Base-by-base conservation (phyloP, 2,113 vertebrate genomes). In the Pedionomus torquatus region DNA sequence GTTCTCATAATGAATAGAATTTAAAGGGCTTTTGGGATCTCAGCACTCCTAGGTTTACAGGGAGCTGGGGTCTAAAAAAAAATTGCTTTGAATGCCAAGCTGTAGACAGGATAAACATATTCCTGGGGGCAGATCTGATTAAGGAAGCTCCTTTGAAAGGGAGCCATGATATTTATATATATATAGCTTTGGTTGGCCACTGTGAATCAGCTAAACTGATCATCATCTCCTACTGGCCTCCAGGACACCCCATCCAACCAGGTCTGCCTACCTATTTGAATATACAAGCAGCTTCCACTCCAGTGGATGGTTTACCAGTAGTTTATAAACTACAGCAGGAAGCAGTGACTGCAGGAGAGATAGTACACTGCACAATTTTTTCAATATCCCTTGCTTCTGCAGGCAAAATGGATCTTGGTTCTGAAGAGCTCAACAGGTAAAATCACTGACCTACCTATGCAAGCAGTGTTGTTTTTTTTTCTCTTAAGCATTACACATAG, bases 121-220 rank as follows among this genome's bases (percentile, higher is more conserved):
- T 87, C 60, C 65, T 68, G 48, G 39, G 52, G 48, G 68, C 54
- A 90, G 79, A 79, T 93, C 35, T 90, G 65, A 91, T 82, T 37
- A 79, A 70, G 30, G 68, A 70, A 90, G 44, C 48, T 89, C 33
- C 74, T 91, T 85, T 69, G 84, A 84, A 75, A 70, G 46, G 48
- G 39, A 88, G 39, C 46, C 41, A 11, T 26, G 37, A 48, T 51
- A n/a, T 44, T 46, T n/a, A 55, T 15, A n/a, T 44, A 49, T n/a
- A 55, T 15, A 63, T 31, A 63, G 21, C 28, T 95, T 54, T 86
- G 41, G 21, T 63, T 83, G 55, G 64, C 55, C 13, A 3, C 48
- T 80, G 68, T 55, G 66, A 81, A 55, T 78, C 83, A 60, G 83
- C 57, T 87, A 78, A 84, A 63, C 76, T 92, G 76, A 60, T 79